Evolutionary conservation across 2,888 invertebrate genomes (phyloP), one percentile per base, ranked within the genome.

Genomic region (Noctua fimbriata): DNA sequence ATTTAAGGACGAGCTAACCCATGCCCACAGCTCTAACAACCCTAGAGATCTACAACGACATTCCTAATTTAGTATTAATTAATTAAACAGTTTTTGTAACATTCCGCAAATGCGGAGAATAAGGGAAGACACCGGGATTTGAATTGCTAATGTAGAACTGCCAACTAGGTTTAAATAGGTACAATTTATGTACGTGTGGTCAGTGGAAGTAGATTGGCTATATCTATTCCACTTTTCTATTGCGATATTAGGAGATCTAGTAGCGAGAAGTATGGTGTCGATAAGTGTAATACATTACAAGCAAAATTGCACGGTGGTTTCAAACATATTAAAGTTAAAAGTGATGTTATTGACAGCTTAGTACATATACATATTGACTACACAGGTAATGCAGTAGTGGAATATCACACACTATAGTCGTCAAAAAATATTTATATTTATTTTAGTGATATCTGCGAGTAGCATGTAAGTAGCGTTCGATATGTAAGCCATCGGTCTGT

Each of bases 401-500:
- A 66, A 79, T 69, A 79, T 71, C 55, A 76, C 74, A 69, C 71
- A 63, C 79, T 69, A 49, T 78, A 63, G 77, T 82, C 74, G 80
- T 86, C 74, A 81, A 84, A 88, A 80, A 87, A 79, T 82, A 86
- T 88, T 82, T 82, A 87, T 88, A 88, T 89, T 89, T 86, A 89
- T 87, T 89, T 88, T 87, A 86, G 89, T 89, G 87, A 87, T 89
- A 87, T 88, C 87, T 90, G 84, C 86, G 87, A 87, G 86, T 89
- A 85, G 88, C 82, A 85, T 87, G 87, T 84, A 83, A 88, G 91
- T 90, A 88, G 89, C 87, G 78, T 86, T 85, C 85, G 80, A 89
- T 87, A 90, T 88, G 87, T 89, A 83, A 91, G 92, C 90, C 92
- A 91, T 91, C 90, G 90, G 83, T 90, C 91, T 83, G 89, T 89